Evolutionary conservation across 2,888 invertebrate genomes (phyloP).

Genomic region (Machimus atricapillus): DNA sequence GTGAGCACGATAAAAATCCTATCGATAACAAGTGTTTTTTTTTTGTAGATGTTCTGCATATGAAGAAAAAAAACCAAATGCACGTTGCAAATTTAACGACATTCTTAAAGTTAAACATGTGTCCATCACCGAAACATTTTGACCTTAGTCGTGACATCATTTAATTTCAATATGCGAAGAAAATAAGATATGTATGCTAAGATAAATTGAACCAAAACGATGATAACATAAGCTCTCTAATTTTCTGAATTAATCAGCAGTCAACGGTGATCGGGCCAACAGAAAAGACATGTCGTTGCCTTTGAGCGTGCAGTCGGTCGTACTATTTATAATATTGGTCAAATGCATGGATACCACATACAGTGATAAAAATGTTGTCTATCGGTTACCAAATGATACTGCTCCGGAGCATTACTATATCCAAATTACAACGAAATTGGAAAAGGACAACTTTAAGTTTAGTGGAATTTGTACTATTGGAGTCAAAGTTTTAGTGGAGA

Average conservation of each 20-base stretch:
- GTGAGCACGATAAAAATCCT: too few species aligned
- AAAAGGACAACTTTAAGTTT: conserved; percentile 54
- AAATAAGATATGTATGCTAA: background rate
- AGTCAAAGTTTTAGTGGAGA: conserved; percentile 61
- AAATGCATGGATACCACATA: background rate
- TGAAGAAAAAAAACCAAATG: background rate
- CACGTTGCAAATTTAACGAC: background rate
- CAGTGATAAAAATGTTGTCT: conserved; percentile 52
- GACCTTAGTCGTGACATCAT: background rate
- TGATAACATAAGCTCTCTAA: background rate
- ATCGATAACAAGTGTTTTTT: too few species aligned
- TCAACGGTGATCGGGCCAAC: background rate
- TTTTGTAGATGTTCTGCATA: too few species aligned
- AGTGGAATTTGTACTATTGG: conserved; percentile 63
- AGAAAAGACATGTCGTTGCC: background rate
- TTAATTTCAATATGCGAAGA: background rate
- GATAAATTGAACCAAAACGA: background rate
- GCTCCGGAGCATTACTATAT: conserved; percentile 66
- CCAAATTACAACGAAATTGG: conserved; percentile 63
- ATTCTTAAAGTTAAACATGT: background rate
- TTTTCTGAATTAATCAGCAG: background rate
- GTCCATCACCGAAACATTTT: background rate
- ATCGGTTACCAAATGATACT: conserved; percentile 66
- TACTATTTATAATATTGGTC: background rate
- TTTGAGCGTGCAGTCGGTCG: background rate